These are phyloP conservation scores for Chymomyza costata DNA, from an alignment of 1,140 invertebrate species.

Conservation along the genomic window DNA sequence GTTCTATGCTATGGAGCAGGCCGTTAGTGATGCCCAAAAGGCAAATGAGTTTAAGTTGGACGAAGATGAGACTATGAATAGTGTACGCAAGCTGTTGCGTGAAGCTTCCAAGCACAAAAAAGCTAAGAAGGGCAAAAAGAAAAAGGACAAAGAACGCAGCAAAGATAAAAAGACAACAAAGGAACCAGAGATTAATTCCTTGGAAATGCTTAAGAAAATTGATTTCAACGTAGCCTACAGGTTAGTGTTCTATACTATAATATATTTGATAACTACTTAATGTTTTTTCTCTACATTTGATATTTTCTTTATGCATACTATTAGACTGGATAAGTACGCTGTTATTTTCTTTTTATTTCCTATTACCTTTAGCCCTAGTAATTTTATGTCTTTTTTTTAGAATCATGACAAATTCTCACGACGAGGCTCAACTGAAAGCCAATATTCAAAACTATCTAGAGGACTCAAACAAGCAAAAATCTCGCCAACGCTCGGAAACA, in stretches of 20 bases:
- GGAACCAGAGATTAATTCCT: constrained; percentile 75
- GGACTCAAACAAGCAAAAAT: constrained; percentile 9
- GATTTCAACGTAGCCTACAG: constrained; percentile 82
- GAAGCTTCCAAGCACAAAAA: constrained; percentile 88
- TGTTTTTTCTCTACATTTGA: constrained; percentile 9
- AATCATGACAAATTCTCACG: constrained; percentile 31
- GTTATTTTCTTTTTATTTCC: constrained; percentile 4
- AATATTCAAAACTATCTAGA: constrained; percentile 40
- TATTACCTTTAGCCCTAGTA: no score
- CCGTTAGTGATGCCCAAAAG: constrained; percentile 38
- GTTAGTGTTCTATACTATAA: constrained; percentile 73
- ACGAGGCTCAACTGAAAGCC: constrained; percentile 33
- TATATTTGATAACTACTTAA: constrained; percentile 10
- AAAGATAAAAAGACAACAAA: constrained; percentile 81
- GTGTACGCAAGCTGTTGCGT: constrained; percentile 87
- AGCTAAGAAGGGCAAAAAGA: constrained; percentile 80
- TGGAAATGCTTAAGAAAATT: constrained; percentile 76
- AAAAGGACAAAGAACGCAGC: constrained; percentile 80
- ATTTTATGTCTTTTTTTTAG: constrained; percentile 27
- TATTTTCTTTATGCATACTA: constrained; percentile 20
- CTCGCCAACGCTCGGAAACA: constrained; percentile 24
- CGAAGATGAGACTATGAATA: constrained; percentile 89
- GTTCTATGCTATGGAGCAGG: constrained; percentile 76
- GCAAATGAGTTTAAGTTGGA: constrained; percentile 79
- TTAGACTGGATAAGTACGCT: constrained; percentile 32